A percentile compares a stretch with the other conserved stretches of the same genome.
These are phyloP conservation scores for Atethmia centrago DNA, from an alignment of 2,888 invertebrate genomes.

Conservation along the genomic window DNA sequence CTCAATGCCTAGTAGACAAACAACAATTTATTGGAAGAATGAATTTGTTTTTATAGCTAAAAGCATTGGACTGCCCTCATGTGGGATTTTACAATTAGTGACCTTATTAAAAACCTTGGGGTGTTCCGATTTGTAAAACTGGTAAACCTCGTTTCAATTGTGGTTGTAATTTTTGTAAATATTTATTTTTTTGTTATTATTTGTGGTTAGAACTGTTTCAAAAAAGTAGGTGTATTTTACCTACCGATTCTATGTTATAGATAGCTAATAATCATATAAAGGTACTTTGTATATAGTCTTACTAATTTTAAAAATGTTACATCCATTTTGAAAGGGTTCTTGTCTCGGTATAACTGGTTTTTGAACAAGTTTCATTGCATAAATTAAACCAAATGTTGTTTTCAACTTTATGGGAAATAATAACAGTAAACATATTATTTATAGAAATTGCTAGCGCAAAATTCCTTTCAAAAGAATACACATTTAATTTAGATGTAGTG, in stretches of 20 bases:
- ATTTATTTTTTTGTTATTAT: constrained; percentile 32
- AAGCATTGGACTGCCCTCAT: constrained; percentile 57
- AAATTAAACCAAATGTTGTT: constrained; percentile 10
- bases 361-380: constrained; percentile 34
- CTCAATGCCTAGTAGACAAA: constrained; percentile 38
- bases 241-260: constrained; percentile 12
- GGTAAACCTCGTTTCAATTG: background rate
- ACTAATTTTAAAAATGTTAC: constrained; percentile 17
- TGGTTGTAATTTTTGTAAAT: constrained; percentile 48
- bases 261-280: constrained; percentile 25
- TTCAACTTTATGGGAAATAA: constrained; percentile 5
- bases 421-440: constrained; percentile 1
- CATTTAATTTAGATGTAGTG: constrained; percentile 16
- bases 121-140: constrained; percentile 31
- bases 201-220: background rate
- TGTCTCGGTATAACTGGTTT: constrained; percentile 40
- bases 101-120: constrained; percentile 49
- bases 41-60: constrained; percentile 40
- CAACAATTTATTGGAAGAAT: constrained; percentile 43
- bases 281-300: constrained; percentile 24
- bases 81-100: constrained; percentile 49
- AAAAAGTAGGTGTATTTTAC: constrained; percentile 1
- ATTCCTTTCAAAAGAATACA: constrained; percentile 45
- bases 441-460: constrained; percentile 4
- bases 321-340: constrained; percentile 51